Evolutionary conservation across 2,113 vertebrate species (phyloP).

Genomic region (Phalacrocorax aristotelis): DNA sequence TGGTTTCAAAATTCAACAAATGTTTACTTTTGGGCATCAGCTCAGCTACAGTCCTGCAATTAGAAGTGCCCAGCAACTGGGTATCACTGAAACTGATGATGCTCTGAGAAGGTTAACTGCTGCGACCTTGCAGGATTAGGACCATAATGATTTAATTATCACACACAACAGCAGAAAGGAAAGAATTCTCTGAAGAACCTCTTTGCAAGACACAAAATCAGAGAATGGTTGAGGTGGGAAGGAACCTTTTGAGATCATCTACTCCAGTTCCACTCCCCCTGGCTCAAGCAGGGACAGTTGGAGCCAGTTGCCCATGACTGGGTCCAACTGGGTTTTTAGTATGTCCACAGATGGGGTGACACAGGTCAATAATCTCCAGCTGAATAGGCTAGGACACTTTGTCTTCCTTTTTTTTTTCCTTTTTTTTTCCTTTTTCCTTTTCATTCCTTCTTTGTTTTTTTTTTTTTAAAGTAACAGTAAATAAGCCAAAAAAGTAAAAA

Average conservation of each 20-base stretch:
- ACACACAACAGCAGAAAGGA: not conserved
- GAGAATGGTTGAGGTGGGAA: not conserved
- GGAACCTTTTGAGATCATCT: not conserved
- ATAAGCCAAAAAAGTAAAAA: not conserved
- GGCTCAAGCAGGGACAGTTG: not conserved
- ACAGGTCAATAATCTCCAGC: not conserved
- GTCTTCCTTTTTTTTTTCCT: not conserved
- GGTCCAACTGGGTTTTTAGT: not conserved
- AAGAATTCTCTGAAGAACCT: not conserved
- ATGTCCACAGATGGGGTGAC: not conserved
- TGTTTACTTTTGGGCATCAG: not conserved
- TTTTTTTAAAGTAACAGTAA: not conserved
- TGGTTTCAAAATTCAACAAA: not conserved
- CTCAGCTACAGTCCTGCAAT: not conserved
- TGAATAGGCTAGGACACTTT: not conserved
- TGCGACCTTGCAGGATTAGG: not conserved
- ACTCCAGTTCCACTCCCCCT: not conserved
- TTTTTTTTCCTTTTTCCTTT: too few species aligned
- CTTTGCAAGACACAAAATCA: not conserved
- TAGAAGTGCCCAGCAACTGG: not conserved
- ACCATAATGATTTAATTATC: not conserved
- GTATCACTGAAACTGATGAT: not conserved
- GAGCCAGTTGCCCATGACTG: not conserved
- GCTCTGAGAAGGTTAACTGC: not conserved
- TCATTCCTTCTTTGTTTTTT: too few species aligned